Evolutionary conservation across 2,797 vertebrate species (phyloP).

Genomic region (Euphonia xanthogaster): DNA sequence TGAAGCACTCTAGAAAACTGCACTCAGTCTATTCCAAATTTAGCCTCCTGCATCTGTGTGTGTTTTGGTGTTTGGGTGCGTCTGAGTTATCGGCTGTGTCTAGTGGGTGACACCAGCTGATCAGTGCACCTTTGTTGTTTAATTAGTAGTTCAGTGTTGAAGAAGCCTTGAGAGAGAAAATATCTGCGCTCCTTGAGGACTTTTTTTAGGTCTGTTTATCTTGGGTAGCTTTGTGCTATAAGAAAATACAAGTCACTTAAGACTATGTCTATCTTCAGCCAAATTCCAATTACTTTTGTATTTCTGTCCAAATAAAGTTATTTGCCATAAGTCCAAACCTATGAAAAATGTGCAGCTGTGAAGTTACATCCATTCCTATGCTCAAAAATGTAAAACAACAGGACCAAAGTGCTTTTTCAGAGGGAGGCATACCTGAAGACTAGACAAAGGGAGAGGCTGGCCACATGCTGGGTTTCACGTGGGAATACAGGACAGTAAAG

Average conservation of each 20-base stretch:
- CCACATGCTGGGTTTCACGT: accelerated
- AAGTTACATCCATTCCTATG: not conserved
- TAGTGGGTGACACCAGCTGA: not conserved
- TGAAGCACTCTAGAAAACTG: slow-evolving; percentile 9
- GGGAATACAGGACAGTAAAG: not conserved
- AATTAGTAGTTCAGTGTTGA: not conserved
- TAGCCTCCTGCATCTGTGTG: not conserved
- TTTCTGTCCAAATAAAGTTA: slow-evolving; percentile 44
- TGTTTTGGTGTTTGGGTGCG: slow-evolving; percentile 24
- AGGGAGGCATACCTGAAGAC: not conserved
- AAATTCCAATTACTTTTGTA: slow-evolving; percentile 26
- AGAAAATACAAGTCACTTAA: not conserved
- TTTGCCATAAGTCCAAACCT: not conserved
- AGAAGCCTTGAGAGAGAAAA: not conserved
- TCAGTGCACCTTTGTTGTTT: not conserved
- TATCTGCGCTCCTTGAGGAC: not conserved
- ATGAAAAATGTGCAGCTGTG: slow-evolving; percentile 42
- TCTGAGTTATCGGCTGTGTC: not conserved
- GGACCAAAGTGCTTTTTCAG: not conserved
- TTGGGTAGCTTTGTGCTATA: not conserved
- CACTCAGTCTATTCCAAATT: not conserved
- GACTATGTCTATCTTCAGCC: not conserved
- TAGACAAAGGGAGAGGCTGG: not conserved
- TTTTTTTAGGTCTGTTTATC: slow-evolving; percentile 32
- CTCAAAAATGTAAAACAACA: not conserved